Evolutionary conservation across 2,113 vertebrate genomes (phyloP).

Genomic region (Anoplopoma fimbria): DNA sequence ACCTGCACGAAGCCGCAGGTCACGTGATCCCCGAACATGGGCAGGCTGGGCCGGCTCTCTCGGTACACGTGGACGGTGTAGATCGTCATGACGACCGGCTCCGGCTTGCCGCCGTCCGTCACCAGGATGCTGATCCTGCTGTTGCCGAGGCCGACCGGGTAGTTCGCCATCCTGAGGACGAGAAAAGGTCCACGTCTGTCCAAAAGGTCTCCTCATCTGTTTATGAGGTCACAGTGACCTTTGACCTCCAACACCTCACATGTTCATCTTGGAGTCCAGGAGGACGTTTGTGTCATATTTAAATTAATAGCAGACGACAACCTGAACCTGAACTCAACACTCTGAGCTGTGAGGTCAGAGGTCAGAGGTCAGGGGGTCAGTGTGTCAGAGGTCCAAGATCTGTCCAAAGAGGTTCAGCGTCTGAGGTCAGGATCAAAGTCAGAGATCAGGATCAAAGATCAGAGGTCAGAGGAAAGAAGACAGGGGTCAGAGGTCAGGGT

Average conservation of each 20-base stretch:
- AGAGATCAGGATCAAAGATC: background rate
- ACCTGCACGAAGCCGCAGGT: constrained; percentile 94
- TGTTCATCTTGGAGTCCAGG: too few relatives aligned
- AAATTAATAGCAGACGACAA: too few relatives aligned
- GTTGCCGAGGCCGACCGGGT: constrained; percentile 91
- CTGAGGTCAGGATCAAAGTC: background rate
- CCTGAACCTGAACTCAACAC: background rate
- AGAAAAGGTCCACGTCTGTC: too few relatives aligned
- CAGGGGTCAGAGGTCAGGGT: too few relatives aligned
- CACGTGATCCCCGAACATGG: constrained; percentile 91
- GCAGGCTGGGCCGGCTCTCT: constrained; percentile 93
- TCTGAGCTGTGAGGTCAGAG: background rate
- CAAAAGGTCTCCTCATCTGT: too few relatives aligned
- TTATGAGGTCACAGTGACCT: background rate
- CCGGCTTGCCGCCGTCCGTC: constrained; percentile 74
- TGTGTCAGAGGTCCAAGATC: too few relatives aligned
- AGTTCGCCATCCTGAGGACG: constrained; percentile 85
- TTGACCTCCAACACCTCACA: background rate
- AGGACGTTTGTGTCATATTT: too few relatives aligned
- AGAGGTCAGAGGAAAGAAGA: background rate
- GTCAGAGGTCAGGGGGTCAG: background rate
- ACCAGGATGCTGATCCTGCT: constrained; percentile 89
- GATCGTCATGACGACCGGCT: constrained; percentile 82
- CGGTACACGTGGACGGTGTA: constrained; percentile 91
- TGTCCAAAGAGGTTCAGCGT: too few relatives aligned